Evolutionary conservation across 1,140 invertebrate genomes (phyloP).

Genomic region (Sitophilus oryzae): DNA sequence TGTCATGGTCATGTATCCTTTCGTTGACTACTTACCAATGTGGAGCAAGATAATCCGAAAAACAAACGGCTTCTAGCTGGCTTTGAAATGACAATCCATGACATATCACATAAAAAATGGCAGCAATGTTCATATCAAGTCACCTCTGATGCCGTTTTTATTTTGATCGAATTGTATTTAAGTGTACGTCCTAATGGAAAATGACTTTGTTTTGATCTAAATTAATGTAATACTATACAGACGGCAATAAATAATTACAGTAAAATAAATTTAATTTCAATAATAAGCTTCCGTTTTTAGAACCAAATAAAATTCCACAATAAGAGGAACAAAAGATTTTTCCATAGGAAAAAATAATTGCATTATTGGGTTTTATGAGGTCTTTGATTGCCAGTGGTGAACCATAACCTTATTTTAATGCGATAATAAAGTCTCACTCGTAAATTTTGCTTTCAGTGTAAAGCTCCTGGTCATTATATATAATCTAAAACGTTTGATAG

Average conservation of each 20-base stretch:
- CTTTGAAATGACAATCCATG: too few relatives aligned
- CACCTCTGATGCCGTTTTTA: too few relatives aligned
- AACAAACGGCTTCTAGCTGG: too few relatives aligned
- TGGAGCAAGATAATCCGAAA: too few relatives aligned
- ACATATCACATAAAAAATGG: too few relatives aligned
- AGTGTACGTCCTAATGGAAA: too few relatives aligned
- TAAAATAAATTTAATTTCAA: too few relatives aligned
- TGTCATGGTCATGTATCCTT: too few relatives aligned
- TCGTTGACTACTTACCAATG: too few relatives aligned
- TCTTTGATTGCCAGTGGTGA: slow-evolving; percentile 23
- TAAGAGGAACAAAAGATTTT: slow-evolving; percentile 17
- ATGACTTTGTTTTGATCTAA: slow-evolving; percentile 6
- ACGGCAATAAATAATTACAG: too few relatives aligned
- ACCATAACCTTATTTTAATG: slow-evolving; percentile 31
- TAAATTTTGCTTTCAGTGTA: slow-evolving; percentile 32
- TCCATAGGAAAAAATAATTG: slow-evolving; percentile 23
- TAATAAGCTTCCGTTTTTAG: not conserved
- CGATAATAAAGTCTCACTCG: slow-evolving; percentile 28
- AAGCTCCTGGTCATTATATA: slow-evolving; percentile 36
- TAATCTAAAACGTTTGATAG: slow-evolving; percentile 37
- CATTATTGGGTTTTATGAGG: slow-evolving; percentile 24
- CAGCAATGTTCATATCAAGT: too few relatives aligned
- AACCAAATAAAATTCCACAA: slow-evolving; percentile 14
- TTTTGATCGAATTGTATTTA: too few relatives aligned
- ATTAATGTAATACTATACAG: slow-evolving; percentile 13